These are phyloP conservation scores for Coccyzus lansbergi DNA, from an alignment of 2,797 vertebrate genomes.

Conservation along the genomic window DNA sequence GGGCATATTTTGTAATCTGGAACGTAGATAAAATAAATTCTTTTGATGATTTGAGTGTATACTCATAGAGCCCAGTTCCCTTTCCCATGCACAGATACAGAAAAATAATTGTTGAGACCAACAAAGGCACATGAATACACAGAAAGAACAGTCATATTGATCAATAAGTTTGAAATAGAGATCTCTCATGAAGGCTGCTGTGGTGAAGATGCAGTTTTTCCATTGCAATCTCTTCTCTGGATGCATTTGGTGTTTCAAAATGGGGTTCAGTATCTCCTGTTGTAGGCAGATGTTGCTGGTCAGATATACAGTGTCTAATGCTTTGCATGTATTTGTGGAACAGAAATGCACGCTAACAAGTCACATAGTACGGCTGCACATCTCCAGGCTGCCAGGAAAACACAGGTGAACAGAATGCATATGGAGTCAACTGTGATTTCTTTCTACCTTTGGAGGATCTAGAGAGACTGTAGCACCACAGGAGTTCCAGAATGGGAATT, in stretches of 20 bases:
- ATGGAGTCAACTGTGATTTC: background rate
- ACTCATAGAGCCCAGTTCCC: background rate
- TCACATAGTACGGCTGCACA: background rate
- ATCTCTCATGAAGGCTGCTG: background rate
- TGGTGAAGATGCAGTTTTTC: background rate
- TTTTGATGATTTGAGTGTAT: background rate
- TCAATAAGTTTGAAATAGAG: background rate
- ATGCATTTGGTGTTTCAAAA: background rate
- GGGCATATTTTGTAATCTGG: background rate
- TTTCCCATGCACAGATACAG: background rate
- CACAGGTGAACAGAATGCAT: background rate
- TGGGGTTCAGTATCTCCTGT: background rate
- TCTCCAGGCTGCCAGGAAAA: background rate
- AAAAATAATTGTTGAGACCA: background rate
- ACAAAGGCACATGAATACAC: background rate
- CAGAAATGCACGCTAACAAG: fast-evolving
- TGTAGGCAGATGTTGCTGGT: background rate
- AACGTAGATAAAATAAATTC: background rate
- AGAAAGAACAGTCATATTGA: background rate
- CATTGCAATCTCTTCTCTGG: background rate
- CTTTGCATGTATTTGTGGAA: background rate
- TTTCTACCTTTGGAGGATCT: background rate
- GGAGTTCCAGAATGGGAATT: background rate
- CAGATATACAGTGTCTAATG: background rate
- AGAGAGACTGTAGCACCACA: background rate